A percentile compares a stretch with the other conserved stretches of the same genome.
phyloP scores from a whole-genome alignment of 2,888 invertebrate species.

The Quadroppia sp. region DNA sequence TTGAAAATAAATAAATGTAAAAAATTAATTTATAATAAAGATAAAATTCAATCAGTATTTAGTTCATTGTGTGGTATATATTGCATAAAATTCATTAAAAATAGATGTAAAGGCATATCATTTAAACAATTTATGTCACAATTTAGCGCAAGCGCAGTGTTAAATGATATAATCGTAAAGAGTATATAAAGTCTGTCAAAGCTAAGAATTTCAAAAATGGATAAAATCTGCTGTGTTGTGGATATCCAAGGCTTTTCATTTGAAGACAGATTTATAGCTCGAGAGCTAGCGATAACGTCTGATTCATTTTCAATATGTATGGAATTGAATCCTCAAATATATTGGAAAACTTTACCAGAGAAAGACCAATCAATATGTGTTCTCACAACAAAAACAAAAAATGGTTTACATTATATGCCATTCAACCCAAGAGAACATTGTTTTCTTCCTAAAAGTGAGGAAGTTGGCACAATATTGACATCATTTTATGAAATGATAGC shows the following conservation, averaged over 20 bases:
- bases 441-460: too few relatives aligned
- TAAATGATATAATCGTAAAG: background rate
- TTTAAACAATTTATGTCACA: background rate
- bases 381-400: too few relatives aligned
- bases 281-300: background rate
- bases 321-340: background rate
- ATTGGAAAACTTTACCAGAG: background rate
- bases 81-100: conserved; percentile 2
- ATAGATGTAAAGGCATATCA: background rate
- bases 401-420: too few relatives aligned
- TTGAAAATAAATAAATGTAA: background rate
- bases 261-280: background rate
- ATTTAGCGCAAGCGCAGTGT: background rate
- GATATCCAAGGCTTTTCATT: conserved; percentile 14
- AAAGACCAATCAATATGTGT: too few relatives aligned
- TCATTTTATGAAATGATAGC: too few relatives aligned
- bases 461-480: too few relatives aligned
- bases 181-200: background rate
- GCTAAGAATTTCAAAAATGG: background rate
- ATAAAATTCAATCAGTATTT: background rate
- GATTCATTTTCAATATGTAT: background rate
- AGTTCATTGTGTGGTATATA: background rate
- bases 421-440: too few relatives aligned
- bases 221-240: background rate
- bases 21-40: background rate